Evolutionary conservation across 2,888 invertebrate genomes (phyloP).

Genomic region (Lepidocyrtoides sp.): DNA sequence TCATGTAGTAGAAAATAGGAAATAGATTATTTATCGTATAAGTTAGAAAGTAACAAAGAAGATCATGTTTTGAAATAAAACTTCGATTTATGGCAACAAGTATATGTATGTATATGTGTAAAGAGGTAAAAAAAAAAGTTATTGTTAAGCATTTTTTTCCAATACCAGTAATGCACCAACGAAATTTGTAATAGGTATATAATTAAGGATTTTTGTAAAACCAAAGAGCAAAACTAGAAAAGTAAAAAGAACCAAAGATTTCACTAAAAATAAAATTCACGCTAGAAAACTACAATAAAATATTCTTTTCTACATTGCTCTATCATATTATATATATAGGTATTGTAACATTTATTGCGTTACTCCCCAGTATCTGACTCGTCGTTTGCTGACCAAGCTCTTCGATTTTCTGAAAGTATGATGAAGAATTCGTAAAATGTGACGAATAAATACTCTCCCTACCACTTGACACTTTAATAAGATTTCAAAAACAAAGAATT

Average conservation of each 20-base stretch:
- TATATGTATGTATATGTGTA: constrained; percentile 36
- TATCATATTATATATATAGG: constrained; percentile 17
- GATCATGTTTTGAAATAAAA: constrained; percentile 52
- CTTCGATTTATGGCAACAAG: constrained; percentile 69
- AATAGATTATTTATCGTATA: constrained; percentile 32
- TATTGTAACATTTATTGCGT: constrained; percentile 59
- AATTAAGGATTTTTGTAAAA: background rate
- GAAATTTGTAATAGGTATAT: background rate
- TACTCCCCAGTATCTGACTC: constrained; percentile 68
- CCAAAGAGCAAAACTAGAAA: background rate
- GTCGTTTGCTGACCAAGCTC: constrained; percentile 76
- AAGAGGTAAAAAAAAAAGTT: constrained; percentile 61
- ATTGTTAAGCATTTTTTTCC: constrained; percentile 23
- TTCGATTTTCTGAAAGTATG: constrained; percentile 67
- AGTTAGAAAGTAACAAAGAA: constrained; percentile 69
- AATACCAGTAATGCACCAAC: constrained; percentile 75
- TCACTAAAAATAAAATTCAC: constrained; percentile 64
- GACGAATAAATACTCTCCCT: too few species aligned
- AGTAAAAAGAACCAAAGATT: constrained; percentile 21
- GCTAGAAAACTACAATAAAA: constrained; percentile 17
- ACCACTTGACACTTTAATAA: too few species aligned
- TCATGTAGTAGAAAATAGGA: constrained; percentile 21
- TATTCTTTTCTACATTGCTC: background rate
- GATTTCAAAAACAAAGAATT: too few species aligned
- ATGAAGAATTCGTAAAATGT: too few species aligned